Evolutionary conservation across 2,113 vertebrate genomes (phyloP).

Genomic region (Eidolon helvum): DNA sequence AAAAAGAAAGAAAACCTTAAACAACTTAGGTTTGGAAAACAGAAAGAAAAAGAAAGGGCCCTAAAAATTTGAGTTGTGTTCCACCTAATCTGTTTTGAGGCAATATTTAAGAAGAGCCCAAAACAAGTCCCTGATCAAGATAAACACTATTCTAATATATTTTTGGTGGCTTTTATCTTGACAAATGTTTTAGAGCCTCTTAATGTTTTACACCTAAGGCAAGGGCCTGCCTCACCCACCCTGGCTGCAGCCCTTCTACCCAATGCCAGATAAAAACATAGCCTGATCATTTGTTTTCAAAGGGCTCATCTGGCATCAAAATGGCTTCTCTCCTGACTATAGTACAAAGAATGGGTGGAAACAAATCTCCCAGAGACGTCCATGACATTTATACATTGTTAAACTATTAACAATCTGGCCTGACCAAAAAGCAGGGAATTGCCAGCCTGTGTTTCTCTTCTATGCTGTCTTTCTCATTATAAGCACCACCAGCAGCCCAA

Average conservation of each 20-base stretch:
- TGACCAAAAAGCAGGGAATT: background rate
- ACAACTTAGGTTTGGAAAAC: background rate
- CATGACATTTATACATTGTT: background rate
- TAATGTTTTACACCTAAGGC: background rate
- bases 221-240: background rate
- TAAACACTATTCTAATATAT: background rate
- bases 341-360: background rate
- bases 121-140: background rate
- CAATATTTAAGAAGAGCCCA: background rate
- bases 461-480: background rate
- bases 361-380: background rate
- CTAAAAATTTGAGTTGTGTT: background rate
- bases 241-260: background rate
- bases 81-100: rapidly evolving
- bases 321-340: background rate
- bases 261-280: background rate
- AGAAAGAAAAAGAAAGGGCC: background rate
- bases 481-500: background rate
- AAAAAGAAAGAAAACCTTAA: background rate
- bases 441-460: background rate
- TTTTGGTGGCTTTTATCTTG: background rate
- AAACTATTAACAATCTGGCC: background rate
- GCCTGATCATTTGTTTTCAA: background rate
- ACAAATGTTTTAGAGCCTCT: background rate
- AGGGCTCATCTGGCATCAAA: background rate